Percentiles rank a stretch among this genome's conserved stretches.
These are phyloP conservation scores for Cossypha caffra DNA, from an alignment of 2,797 vertebrate genomes.

Conservation along the genomic window DNA sequence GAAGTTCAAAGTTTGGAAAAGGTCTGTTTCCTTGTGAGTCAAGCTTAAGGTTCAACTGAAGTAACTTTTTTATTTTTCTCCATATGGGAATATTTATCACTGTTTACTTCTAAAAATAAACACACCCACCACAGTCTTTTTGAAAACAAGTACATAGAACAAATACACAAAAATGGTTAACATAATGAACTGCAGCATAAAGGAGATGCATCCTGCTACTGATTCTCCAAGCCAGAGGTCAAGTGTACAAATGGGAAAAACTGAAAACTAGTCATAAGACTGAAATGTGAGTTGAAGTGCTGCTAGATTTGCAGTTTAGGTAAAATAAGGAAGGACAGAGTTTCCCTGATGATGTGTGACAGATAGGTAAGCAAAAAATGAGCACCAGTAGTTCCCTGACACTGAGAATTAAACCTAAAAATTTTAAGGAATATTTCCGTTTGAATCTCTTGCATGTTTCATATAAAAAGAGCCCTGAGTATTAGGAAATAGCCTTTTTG, in stretches of 20 bases:
- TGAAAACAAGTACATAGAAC: background rate
- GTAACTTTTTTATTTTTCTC: background rate
- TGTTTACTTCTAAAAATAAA: conserved; percentile 11
- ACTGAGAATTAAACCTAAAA: background rate
- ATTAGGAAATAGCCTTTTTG: background rate
- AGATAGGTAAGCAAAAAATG: background rate
- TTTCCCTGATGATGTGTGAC: background rate
- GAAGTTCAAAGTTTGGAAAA: background rate
- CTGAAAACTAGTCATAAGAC: background rate
- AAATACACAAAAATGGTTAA: background rate
- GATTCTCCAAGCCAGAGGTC: background rate
- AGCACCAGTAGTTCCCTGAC: background rate
- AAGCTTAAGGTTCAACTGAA: background rate
- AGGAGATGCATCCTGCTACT: background rate
- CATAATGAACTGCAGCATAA: background rate
- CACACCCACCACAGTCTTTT: background rate
- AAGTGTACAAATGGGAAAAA: background rate
- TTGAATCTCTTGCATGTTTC: background rate
- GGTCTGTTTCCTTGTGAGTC: background rate
- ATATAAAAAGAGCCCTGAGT: background rate
- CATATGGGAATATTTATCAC: background rate
- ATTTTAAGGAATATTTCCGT: background rate
- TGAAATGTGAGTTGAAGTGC: background rate
- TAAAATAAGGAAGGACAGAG: background rate
- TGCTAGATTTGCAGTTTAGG: background rate